Conservation (phyloP, 1,140 invertebrate species). For the Anastrepha obliqua region DNA sequence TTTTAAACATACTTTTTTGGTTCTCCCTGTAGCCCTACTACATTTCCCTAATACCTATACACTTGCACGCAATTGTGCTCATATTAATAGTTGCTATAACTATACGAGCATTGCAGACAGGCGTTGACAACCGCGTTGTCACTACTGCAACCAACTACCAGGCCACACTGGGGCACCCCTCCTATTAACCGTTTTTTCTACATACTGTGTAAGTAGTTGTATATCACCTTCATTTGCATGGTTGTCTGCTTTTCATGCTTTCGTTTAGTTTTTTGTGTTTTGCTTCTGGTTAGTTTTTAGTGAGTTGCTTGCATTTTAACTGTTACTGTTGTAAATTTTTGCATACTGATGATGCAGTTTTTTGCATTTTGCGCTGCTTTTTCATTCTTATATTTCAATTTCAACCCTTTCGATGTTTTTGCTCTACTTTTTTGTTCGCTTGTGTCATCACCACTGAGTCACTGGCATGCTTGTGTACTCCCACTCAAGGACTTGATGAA, state of each 20-base stretch:
- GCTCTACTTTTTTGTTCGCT: not conserved
- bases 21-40: not conserved
- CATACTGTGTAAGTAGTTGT: no score
- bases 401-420: not conserved
- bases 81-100: constrained; percentile 15
- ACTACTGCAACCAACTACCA: constrained; percentile 5
- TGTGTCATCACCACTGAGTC: not conserved
- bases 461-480: constrained; percentile 17
- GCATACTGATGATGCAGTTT: constrained; percentile 8
- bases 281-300: not conserved
- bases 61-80: no score
- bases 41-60: no score
- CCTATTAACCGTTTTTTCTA: no score
- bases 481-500: constrained; percentile 40
- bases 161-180: no score
- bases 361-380: not conserved
- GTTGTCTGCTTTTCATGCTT: not conserved
- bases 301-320: not conserved
- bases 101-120: not conserved
- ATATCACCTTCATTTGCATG: not conserved
- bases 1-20: not conserved
- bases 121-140: constrained; percentile 30
- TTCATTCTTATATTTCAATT: not conserved
- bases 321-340: constrained; percentile 7
- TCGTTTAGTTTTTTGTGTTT: not conserved